These are phyloP conservation scores for Acheta domesticus DNA, from an alignment of 2,888 invertebrate genomes.

Conservation along the genomic window DNA sequence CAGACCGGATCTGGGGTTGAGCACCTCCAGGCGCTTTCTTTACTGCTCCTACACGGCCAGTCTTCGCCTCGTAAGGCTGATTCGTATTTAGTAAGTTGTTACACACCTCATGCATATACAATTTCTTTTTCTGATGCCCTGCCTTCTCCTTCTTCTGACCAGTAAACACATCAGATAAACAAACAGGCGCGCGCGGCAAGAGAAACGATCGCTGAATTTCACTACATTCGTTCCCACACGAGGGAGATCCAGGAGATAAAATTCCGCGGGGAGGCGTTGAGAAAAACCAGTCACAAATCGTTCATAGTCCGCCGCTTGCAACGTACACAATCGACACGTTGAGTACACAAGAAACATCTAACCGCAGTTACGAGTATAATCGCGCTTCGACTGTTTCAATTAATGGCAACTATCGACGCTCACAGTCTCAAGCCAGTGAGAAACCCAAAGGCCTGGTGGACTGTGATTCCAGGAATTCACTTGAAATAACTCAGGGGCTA, in stretches of 20 bases:
- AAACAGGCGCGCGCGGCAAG: neutral
- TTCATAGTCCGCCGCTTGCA: neutral
- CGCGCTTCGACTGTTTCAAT: no score
- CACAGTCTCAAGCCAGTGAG: no score
- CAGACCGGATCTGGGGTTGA: neutral
- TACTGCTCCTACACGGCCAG: neutral
- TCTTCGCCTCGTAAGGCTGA: neutral
- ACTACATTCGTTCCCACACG: slow-evolving; percentile 9
- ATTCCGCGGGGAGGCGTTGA: neutral
- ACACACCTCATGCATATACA: slow-evolving; percentile 10
- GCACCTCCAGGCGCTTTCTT: neutral
- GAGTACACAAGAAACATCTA: no score
- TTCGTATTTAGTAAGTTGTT: neutral
- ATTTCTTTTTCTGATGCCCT: neutral
- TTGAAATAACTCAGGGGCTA: no score
- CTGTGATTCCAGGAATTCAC: no score
- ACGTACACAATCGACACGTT: no score
- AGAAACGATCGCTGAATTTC: neutral
- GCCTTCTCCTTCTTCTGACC: neutral
- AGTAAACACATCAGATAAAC: slow-evolving; percentile 18
- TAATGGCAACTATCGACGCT: no score
- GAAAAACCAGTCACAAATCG: slow-evolving; percentile 2
- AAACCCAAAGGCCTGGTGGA: no score
- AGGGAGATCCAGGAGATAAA: neutral
- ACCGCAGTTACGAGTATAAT: no score